Conservation (phyloP, 2,113 vertebrate species). For the Cyphomyrus discorhynchus region DNA sequence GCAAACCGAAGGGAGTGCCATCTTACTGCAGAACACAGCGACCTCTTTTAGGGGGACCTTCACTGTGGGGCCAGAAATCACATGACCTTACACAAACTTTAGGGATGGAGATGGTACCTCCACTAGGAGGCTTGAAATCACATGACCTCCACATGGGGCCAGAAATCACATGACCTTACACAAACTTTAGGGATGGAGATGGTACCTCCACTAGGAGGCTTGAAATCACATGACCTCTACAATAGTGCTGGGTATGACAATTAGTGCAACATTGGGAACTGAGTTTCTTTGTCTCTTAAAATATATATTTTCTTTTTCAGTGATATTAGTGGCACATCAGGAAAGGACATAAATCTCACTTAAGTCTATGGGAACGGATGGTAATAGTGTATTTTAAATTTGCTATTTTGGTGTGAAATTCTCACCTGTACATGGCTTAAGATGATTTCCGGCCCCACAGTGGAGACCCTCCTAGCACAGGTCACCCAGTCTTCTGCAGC, state of each 20-base stretch:
- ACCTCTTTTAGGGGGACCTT: conserved; percentile 47
- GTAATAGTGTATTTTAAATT: background rate
- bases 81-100: background rate
- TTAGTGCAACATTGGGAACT: background rate
- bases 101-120: conserved; percentile 17
- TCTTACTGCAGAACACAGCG: background rate
- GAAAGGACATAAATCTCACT: background rate
- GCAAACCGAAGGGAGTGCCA: background rate
- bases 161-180: background rate
- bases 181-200: background rate
- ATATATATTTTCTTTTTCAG: background rate
- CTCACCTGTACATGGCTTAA: background rate
- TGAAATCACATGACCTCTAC: background rate
- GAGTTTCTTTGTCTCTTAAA: background rate
- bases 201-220: background rate
- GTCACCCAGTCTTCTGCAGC: background rate
- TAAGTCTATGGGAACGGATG: background rate
- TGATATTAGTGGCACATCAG: background rate
- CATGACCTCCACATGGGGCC: background rate
- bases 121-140: background rate
- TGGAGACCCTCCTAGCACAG: background rate
- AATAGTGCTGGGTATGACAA: background rate
- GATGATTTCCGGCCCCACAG: background rate
- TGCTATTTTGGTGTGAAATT: background rate
- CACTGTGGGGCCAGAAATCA: background rate